phyloP scores from a whole-genome alignment of 2,888 invertebrate species.

The Clitarchus hookeri region DNA sequence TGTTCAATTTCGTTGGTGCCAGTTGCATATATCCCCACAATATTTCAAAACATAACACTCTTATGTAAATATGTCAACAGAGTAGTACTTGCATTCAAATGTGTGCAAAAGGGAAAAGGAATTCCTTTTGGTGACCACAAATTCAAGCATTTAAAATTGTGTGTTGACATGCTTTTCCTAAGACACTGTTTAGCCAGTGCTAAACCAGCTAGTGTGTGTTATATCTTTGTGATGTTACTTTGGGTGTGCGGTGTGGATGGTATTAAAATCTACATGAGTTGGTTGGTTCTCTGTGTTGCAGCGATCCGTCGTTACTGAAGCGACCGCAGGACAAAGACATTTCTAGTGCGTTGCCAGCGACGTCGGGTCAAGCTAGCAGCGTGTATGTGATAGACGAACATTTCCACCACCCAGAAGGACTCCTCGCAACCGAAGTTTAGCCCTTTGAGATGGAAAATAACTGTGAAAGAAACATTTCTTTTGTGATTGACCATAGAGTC shows the following conservation, averaged over 20 bases:
- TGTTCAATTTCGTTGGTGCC: too few species aligned
- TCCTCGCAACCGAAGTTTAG: slow-evolving; percentile 78
- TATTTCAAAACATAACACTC: too few species aligned
- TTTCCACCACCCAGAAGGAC: slow-evolving; percentile 64
- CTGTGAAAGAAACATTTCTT: slow-evolving; percentile 9
- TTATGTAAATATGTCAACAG: too few species aligned
- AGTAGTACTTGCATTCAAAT: too few species aligned
- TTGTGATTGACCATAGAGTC: slow-evolving; percentile 30
- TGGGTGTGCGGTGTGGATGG: background rate
- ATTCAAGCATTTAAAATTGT: too few species aligned
- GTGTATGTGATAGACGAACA: slow-evolving; percentile 79
- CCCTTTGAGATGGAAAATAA: slow-evolving; percentile 42
- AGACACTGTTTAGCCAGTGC: too few species aligned
- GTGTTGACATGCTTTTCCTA: too few species aligned
- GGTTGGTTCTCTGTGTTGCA: slow-evolving; percentile 55
- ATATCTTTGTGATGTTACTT: background rate
- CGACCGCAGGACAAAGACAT: slow-evolving; percentile 66
- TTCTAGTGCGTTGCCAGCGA: slow-evolving; percentile 51
- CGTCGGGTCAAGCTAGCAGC: slow-evolving; percentile 50
- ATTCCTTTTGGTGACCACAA: too few species aligned
- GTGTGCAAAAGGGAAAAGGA: too few species aligned
- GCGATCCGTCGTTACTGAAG: slow-evolving; percentile 72
- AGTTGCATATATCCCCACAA: too few species aligned
- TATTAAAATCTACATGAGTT: background rate
- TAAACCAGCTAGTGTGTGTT: background rate